A percentile compares a stretch with the other conserved stretches of the same genome.
Conservation (phyloP, 2,113 vertebrate species). For the Struthio camelus region DNA sequence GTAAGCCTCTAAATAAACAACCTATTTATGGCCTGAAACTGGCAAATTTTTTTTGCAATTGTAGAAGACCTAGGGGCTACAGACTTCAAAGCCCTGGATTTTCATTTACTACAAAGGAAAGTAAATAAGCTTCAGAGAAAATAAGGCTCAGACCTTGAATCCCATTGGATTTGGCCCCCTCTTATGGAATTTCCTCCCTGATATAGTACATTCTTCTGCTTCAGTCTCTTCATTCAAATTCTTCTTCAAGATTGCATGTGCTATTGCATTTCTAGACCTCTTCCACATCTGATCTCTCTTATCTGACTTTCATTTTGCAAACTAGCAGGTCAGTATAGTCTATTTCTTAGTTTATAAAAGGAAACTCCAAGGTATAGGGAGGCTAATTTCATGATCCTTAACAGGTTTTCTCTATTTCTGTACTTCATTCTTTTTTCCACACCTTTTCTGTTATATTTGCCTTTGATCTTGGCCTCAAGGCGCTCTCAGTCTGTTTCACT, state of each 20-base stretch:
- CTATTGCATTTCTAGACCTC: neutral
- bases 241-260: neutral
- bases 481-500: neutral
- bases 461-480: neutral
- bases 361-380: neutral
- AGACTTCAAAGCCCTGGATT: neutral
- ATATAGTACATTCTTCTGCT: neutral
- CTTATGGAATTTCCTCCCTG: neutral
- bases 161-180: neutral
- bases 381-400: neutral
- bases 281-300: neutral
- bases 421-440: neutral
- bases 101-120: neutral
- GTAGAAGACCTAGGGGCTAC: neutral
- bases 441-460: neutral
- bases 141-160: neutral
- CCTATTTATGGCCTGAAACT: neutral
- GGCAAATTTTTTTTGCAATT: neutral
- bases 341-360: neutral
- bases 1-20: conserved; percentile 32
- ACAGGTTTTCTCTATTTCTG: neutral
- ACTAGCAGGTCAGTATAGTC: neutral
- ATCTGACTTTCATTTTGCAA: neutral
- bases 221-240: neutral
- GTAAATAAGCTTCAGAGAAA: neutral